These are phyloP conservation scores for Leptodirus hochenwartii DNA, from an alignment of 2,888 invertebrate genomes.

Conservation along the genomic window DNA sequence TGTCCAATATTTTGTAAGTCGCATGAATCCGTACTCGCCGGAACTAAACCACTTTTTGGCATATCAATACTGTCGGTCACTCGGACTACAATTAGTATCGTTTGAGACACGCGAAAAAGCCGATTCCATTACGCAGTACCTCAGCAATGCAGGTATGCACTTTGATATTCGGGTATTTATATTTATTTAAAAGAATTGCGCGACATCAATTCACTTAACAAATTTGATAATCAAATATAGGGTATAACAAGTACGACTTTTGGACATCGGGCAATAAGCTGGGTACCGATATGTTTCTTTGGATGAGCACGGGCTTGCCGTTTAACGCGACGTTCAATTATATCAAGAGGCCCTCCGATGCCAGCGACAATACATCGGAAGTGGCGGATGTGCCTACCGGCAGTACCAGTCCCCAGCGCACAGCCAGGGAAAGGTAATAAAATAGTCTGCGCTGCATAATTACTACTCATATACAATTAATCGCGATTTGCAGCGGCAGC, in stretches of 20 bases:
- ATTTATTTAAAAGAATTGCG: conserved; percentile 1
- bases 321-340: conserved; percentile 81
- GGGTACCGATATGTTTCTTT: conserved; percentile 72
- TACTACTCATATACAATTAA: not conserved
- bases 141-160: conserved; percentile 61
- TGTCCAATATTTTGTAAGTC: conserved; percentile 68
- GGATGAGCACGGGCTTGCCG: conserved; percentile 79
- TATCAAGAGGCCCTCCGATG: conserved; percentile 35
- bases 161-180: not conserved
- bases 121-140: conserved; percentile 64
- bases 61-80: conserved; percentile 73
- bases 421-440: conserved; percentile 51
- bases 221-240: conserved; percentile 23
- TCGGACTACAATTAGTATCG: conserved; percentile 68
- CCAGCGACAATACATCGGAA: conserved; percentile 14
- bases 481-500: conserved; percentile 22
- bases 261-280: conserved; percentile 81
- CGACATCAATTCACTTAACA: conserved; percentile 5
- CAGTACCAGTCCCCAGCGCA: conserved; percentile 61
- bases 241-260: conserved; percentile 65
- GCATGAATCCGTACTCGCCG: conserved; percentile 76
- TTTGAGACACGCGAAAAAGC: conserved; percentile 78
- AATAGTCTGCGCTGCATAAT: not conserved
- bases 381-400: conserved; percentile 40
- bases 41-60: conserved; percentile 74